Conservation (phyloP, 1,140 invertebrate genomes). For the Drosophila bipectinata region DNA sequence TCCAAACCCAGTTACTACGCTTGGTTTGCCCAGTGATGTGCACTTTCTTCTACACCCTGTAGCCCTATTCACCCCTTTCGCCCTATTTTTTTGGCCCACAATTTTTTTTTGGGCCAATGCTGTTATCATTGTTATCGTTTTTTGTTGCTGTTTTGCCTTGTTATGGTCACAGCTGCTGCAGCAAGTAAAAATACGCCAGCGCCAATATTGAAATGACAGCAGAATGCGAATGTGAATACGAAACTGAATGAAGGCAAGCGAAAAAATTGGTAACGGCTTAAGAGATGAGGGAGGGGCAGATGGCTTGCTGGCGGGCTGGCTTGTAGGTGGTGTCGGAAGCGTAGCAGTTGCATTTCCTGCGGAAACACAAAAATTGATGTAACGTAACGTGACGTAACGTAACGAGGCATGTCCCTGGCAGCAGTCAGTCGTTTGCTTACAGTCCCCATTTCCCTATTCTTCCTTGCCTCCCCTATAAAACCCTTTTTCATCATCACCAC, state of each 20-base stretch:
- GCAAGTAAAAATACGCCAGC: slow-evolving; percentile 77
- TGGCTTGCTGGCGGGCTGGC: too few relatives aligned
- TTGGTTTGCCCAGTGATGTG: slow-evolving; percentile 50
- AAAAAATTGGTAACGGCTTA: slow-evolving; percentile 36
- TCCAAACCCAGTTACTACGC: slow-evolving; percentile 67
- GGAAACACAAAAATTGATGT: slow-evolving; percentile 82
- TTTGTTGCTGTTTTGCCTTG: slow-evolving; percentile 47
- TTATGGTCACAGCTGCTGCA: slow-evolving; percentile 71
- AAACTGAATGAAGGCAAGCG: slow-evolving; percentile 17
- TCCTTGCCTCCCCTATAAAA: not conserved
- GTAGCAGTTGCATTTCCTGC: slow-evolving; percentile 79
- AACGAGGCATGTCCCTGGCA: slow-evolving; percentile 60
- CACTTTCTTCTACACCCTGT: slow-evolving; percentile 21
- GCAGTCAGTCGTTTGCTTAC: slow-evolving; percentile 50
- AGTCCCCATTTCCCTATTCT: slow-evolving; percentile 3
- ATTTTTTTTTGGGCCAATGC: not conserved
- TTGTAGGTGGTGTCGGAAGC: slow-evolving; percentile 28
- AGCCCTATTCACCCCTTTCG: slow-evolving; percentile 14
- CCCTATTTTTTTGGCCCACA: slow-evolving; percentile 2
- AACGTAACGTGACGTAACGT: slow-evolving; percentile 81
- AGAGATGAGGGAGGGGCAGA: not conserved
- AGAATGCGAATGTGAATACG: slow-evolving; percentile 49
- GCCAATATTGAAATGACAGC: slow-evolving; percentile 82
- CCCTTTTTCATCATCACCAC: slow-evolving; percentile 1
- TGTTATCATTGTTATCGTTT: slow-evolving; percentile 61